Percentiles rank a stretch among this genome's conserved stretches.
These are phyloP conservation scores for Meiosimyza decipiens DNA, from an alignment of 2,888 invertebrate species.

Conservation along the genomic window DNA sequence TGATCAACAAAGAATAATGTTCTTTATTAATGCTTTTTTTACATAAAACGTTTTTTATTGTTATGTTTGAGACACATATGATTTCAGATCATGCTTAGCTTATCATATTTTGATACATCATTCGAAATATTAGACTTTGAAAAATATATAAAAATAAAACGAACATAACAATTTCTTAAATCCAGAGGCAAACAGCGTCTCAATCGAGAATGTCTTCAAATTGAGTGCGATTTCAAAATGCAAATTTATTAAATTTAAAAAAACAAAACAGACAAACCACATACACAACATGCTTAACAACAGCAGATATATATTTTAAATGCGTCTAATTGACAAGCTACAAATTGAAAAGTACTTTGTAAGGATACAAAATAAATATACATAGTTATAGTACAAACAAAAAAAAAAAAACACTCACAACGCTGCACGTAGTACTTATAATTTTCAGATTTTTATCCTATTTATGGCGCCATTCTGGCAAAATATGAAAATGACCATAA, in stretches of 20 bases:
- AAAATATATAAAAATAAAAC: slow-evolving; percentile 15
- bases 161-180: background rate
- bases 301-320: slow-evolving; percentile 1
- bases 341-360: background rate
- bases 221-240: slow-evolving; percentile 23
- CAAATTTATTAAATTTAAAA: slow-evolving; percentile 16
- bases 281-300: slow-evolving; percentile 7
- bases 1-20: no score
- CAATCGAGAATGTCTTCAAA: no score
- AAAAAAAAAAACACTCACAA: slow-evolving; percentile 22
- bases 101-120: background rate
- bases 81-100: no score
- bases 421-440: background rate
- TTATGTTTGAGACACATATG: no score
- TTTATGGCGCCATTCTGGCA: no score
- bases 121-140: slow-evolving; percentile 33
- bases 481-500: no score
- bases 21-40: no score
- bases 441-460: no score
- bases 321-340: background rate
- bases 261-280: slow-evolving; percentile 8
- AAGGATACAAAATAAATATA: background rate
- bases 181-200: no score
- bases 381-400: no score
- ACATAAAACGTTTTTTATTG: no score